phyloP scores from a whole-genome alignment of 92 coral and sea anemone genomes.

The Palythoa grandis region DNA sequence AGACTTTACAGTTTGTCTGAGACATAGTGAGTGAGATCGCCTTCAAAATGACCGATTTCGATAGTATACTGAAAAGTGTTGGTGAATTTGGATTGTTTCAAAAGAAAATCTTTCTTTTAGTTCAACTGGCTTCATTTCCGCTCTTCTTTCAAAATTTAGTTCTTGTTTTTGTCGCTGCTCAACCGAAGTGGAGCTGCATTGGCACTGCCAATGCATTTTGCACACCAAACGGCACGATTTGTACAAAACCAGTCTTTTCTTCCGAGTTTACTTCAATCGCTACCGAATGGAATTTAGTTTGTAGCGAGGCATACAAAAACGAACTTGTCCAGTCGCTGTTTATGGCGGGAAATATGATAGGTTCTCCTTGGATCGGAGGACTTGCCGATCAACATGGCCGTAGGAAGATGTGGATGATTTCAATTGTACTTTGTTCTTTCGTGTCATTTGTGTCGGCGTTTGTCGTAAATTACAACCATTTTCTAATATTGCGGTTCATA shows the following conservation, averaged over 20 bases:
- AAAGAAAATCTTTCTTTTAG: slow-evolving; percentile 46
- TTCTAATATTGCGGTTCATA: slow-evolving; percentile 58
- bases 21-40: background rate
- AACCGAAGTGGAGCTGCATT: slow-evolving; percentile 52
- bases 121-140: slow-evolving; percentile 53
- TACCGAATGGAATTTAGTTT: slow-evolving; percentile 72
- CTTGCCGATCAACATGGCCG: slow-evolving; percentile 68
- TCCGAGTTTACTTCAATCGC: slow-evolving; percentile 59
- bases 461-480: slow-evolving; percentile 43
- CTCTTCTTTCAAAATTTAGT: slow-evolving; percentile 62
- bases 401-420: slow-evolving; percentile 42
- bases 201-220: slow-evolving; percentile 36
- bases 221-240: slow-evolving; percentile 54
- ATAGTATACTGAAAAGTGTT: slow-evolving; percentile 51
- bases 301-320: slow-evolving; percentile 65
- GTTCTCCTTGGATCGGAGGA: slow-evolving; percentile 49
- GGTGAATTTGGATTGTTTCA: slow-evolving; percentile 79
- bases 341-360: slow-evolving; percentile 66
- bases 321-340: slow-evolving; percentile 67
- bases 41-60: slow-evolving; percentile 58
- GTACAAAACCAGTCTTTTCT: slow-evolving; percentile 50
- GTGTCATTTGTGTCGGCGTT: slow-evolving; percentile 58
- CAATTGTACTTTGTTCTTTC: slow-evolving; percentile 37
- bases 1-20: too few species aligned
- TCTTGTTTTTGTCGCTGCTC: slow-evolving; percentile 60